Evolutionary conservation across 2,888 invertebrate genomes (phyloP).

Genomic region (Pandemis heparana): DNA sequence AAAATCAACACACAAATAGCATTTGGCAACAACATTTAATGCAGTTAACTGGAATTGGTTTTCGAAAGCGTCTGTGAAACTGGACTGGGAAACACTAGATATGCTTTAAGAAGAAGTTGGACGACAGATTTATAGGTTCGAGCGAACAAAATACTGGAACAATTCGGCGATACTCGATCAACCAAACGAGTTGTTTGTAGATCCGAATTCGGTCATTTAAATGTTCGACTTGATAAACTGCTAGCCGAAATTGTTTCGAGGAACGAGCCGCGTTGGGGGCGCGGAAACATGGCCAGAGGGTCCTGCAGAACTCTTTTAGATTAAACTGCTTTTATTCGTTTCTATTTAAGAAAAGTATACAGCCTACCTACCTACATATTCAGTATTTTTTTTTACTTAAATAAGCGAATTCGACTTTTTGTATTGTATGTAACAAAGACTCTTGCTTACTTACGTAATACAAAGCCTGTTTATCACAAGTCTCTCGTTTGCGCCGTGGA

Average conservation of each 20-base stretch:
- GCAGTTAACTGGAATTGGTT: conserved; percentile 81
- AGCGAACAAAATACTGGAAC: conserved; percentile 71
- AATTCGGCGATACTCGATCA: conserved; percentile 66
- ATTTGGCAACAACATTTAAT: conserved; percentile 81
- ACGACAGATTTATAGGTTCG: conserved; percentile 80
- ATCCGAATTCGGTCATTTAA: conserved; percentile 80
- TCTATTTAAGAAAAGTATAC: neutral
- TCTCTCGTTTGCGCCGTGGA: no score
- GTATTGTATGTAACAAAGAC: no score
- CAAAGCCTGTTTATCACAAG: no score
- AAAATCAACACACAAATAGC: conserved; percentile 62
- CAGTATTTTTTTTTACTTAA: neutral
- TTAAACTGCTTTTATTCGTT: conserved; percentile 13
- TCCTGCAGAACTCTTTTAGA: conserved; percentile 12
- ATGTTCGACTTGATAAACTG: conserved; percentile 80
- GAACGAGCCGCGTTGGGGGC: conserved; percentile 40
- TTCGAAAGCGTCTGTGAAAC: conserved; percentile 70
- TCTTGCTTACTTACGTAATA: no score
- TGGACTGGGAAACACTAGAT: conserved; percentile 74
- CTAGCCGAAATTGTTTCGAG: conserved; percentile 65
- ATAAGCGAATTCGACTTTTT: neutral
- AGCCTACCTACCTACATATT: neutral
- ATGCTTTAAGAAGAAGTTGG: conserved; percentile 79
- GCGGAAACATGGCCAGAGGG: conserved; percentile 14
- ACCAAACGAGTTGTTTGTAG: conserved; percentile 76